These are phyloP conservation scores for Psococerastis gibbosa DNA, from an alignment of 2,888 invertebrate species.

Conservation along the genomic window DNA sequence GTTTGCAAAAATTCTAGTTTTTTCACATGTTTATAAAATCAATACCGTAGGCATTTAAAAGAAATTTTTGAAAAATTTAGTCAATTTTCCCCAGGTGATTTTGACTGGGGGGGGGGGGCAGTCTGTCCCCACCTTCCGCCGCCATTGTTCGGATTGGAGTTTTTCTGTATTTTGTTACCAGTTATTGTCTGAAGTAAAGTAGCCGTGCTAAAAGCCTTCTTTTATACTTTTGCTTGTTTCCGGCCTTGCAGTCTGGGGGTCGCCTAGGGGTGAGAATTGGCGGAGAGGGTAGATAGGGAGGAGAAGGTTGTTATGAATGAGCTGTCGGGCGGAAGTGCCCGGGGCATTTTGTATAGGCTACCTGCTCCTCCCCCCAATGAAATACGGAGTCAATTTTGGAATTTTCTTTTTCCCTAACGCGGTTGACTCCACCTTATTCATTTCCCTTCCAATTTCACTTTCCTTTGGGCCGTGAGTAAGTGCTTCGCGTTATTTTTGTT, in stretches of 20 bases:
- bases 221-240: neutral
- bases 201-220: neutral
- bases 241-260: neutral
- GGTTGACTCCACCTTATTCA: neutral
- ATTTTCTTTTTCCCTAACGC: neutral
- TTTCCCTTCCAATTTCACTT: neutral
- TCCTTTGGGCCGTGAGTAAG: neutral
- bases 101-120: neutral
- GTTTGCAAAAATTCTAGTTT: too few relatives aligned
- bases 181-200: too few relatives aligned
- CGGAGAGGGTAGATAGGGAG: too few relatives aligned
- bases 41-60: neutral
- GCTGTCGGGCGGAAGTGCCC: slow-evolving; percentile 3
- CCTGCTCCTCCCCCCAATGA: neutral
- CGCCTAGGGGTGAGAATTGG: too few relatives aligned
- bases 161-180: too few relatives aligned
- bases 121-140: too few relatives aligned
- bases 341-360: neutral
- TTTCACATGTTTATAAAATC: too few relatives aligned
- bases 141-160: too few relatives aligned
- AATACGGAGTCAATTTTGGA: slow-evolving; percentile 7
- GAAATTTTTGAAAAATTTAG: too few relatives aligned
- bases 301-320: slow-evolving; percentile 1
- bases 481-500: neutral
- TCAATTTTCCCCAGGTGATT: neutral